Conservation (phyloP, 35 echinoderm and acorn worm species). For the Ophioderma brevispina region DNA sequence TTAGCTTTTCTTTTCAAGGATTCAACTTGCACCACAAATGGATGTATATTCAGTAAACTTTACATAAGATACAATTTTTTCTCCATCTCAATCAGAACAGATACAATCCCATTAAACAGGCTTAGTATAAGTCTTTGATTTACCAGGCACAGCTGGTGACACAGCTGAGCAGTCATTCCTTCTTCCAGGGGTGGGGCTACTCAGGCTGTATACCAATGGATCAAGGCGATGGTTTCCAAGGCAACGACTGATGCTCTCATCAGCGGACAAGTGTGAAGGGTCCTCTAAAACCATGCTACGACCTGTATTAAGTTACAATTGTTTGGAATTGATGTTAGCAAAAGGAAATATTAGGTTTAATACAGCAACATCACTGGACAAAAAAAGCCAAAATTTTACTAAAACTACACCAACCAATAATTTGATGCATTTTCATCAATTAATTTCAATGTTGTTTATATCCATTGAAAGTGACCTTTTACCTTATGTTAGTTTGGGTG, state of each 20-base stretch:
- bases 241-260: constrained; percentile 87
- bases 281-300: constrained; percentile 46
- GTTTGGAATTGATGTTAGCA: neutral
- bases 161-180: constrained; percentile 71
- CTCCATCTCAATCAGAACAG: too few relatives aligned
- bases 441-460: too few relatives aligned
- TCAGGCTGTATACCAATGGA: constrained; percentile 55
- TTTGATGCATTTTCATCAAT: too few relatives aligned
- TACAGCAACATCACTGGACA: neutral
- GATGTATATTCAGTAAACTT: too few relatives aligned
- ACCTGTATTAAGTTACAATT: neutral
- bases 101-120: too few relatives aligned
- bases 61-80: too few relatives aligned
- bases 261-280: constrained; percentile 7
- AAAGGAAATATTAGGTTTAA: neutral
- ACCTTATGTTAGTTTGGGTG: too few relatives aligned
- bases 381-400: neutral
- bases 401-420: neutral
- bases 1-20: too few relatives aligned
- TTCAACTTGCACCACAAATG: too few relatives aligned
- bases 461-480: too few relatives aligned
- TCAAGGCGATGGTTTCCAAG: constrained; percentile 58
- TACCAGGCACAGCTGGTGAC: neutral
- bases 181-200: constrained; percentile 57
- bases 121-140: neutral